phyloP scores from a whole-genome alignment of 53 echinoderm and acorn worm genomes.

The Paracentrotus lividus region DNA sequence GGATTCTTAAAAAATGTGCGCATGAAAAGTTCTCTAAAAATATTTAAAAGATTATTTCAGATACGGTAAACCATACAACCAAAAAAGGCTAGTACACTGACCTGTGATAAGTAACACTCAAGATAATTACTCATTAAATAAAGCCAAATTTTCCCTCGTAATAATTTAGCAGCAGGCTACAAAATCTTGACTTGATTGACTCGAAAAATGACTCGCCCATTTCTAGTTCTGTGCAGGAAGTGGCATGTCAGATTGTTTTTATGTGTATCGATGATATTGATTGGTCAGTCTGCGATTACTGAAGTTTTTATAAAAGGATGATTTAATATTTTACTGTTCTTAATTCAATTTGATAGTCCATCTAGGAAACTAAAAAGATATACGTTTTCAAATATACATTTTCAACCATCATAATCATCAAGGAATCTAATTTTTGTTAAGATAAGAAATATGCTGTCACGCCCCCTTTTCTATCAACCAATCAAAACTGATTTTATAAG shows the following conservation, averaged over 20 bases:
- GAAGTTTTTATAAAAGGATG: neutral
- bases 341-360: neutral
- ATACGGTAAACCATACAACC: neutral
- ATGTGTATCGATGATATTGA: neutral
- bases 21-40: too few relatives aligned
- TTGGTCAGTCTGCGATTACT: neutral
- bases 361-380: neutral
- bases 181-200: neutral
- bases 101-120: neutral
- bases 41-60: too few relatives aligned
- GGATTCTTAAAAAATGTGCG: too few relatives aligned
- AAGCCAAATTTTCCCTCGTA: neutral
- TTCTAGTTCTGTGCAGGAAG: neutral
- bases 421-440: neutral
- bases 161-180: neutral
- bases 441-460: neutral
- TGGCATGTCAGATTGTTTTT: neutral
- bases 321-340: neutral
- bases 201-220: slow-evolving; percentile 20
- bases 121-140: neutral
- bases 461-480: slow-evolving; percentile 39
- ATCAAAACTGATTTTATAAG: neutral
- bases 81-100: neutral
- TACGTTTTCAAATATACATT: neutral
- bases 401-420: neutral